A percentile compares a stretch with the other conserved stretches of the same genome.
Evolutionary conservation across 2,888 invertebrate genomes (phyloP).

Genomic region (Eristalis tenax): DNA sequence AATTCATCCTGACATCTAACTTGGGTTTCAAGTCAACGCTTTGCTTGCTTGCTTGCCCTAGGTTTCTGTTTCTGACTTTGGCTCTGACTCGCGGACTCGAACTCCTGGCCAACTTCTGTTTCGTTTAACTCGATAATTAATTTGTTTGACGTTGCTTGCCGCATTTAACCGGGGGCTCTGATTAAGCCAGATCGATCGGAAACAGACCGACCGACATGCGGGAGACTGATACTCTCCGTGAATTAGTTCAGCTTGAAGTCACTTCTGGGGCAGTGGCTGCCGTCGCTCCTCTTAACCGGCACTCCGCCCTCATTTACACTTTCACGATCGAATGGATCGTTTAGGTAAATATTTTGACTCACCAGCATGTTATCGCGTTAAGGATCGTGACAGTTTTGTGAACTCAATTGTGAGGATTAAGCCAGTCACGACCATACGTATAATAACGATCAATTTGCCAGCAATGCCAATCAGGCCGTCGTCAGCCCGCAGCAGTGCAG

Average conservation of each 20-base stretch:
- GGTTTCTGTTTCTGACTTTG: neutral
- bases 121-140: conserved; percentile 68
- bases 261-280: conserved; percentile 53
- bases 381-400: conserved; percentile 59
- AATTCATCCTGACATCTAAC: conserved; percentile 69
- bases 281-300: neutral
- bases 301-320: neutral
- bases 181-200: conserved; percentile 57
- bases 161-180: conserved; percentile 20
- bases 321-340: conserved; percentile 47
- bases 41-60: neutral
- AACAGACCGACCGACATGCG: neutral
- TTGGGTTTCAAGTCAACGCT: conserved; percentile 64
- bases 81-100: neutral
- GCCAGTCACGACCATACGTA: neutral
- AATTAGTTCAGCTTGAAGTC: conserved; percentile 66
- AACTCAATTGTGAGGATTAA: conserved; percentile 44
- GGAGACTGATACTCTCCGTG: neutral
- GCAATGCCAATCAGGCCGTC: neutral
- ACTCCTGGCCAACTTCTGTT: conserved; percentile 56
- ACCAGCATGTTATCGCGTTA: conserved; percentile 63
- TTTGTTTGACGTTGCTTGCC: conserved; percentile 61
- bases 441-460: conserved; percentile 7
- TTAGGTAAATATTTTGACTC: conserved; percentile 71
- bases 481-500: neutral